Percentiles rank a stretch among this genome's conserved stretches.
Evolutionary conservation across 2,888 invertebrate species (phyloP).

Genomic region (Drosophila flavopinicola): DNA sequence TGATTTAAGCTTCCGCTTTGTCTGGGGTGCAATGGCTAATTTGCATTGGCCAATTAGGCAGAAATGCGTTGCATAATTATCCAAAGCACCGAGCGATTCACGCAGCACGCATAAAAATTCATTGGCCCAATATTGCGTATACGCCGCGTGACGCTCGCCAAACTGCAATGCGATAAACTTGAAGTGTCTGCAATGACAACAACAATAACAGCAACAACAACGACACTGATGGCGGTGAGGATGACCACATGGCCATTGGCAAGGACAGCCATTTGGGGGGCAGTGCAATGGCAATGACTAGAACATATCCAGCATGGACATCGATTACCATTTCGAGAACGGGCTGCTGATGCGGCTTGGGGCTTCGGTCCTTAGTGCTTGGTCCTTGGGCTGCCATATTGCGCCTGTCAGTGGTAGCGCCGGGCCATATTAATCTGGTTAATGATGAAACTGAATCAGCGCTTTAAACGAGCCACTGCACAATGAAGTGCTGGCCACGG

Average conservation of each 20-base stretch:
- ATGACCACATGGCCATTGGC: slow-evolving; percentile 69
- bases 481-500: slow-evolving; percentile 59
- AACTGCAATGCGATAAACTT: slow-evolving; percentile 74
- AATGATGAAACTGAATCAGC: slow-evolving; percentile 85
- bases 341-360: slow-evolving; percentile 41
- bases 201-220: slow-evolving; percentile 16
- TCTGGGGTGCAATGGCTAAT: slow-evolving; percentile 9
- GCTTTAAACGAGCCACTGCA: slow-evolving; percentile 82
- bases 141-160: slow-evolving; percentile 46
- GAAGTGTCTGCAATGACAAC: slow-evolving; percentile 71
- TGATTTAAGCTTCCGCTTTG: slow-evolving; percentile 23
- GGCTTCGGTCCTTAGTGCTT: slow-evolving; percentile 4
- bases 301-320: slow-evolving; percentile 52
- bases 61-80: slow-evolving; percentile 61
- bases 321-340: slow-evolving; percentile 63
- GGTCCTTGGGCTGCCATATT: slow-evolving; percentile 55
- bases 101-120: slow-evolving; percentile 67
- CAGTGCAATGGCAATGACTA: slow-evolving; percentile 59
- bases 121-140: slow-evolving; percentile 72
- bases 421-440: slow-evolving; percentile 84
- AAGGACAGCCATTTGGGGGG: slow-evolving; percentile 18
- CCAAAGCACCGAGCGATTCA: slow-evolving; percentile 28
- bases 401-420: slow-evolving; percentile 82
- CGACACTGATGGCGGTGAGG: slow-evolving; percentile 29
- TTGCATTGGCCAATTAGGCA: slow-evolving; percentile 54